Conservation (phyloP, 2,113 vertebrate species). For the Numenius arquata region DNA sequence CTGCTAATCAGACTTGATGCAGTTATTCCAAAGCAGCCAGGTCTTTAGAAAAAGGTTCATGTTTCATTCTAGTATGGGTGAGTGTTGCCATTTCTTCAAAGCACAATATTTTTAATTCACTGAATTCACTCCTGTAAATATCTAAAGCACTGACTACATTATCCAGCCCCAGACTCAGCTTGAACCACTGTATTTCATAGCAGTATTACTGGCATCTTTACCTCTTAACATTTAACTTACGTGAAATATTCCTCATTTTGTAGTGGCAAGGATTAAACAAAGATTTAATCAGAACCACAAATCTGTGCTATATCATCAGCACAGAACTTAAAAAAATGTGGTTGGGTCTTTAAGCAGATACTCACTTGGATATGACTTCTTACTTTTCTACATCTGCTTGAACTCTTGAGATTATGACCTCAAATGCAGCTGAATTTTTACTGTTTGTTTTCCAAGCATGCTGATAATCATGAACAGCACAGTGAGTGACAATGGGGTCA, state of each 20-base stretch:
- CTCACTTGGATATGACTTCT: not conserved
- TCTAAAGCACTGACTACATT: not conserved
- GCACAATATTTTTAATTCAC: constrained; percentile 44
- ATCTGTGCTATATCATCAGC: not conserved
- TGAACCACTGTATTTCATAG: not conserved
- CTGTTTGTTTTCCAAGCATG: not conserved
- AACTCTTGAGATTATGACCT: constrained; percentile 20
- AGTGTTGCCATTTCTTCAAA: constrained; percentile 43
- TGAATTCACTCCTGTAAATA: not conserved
- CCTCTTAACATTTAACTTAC: not conserved
- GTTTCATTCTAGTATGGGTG: constrained; percentile 15
- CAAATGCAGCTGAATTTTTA: constrained; percentile 3
- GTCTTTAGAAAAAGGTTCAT: constrained; percentile 44
- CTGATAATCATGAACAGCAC: constrained; percentile 1
- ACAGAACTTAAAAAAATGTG: not conserved
- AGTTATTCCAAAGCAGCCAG: constrained; percentile 49
- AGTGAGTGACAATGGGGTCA: constrained; percentile 12
- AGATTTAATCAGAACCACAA: not conserved
- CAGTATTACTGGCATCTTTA: not conserved
- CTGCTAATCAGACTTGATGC: constrained; percentile 51
- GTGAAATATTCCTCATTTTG: not conserved
- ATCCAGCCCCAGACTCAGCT: not conserved
- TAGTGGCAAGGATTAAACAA: not conserved
- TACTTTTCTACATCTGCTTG: constrained; percentile 22
- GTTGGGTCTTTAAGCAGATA: not conserved